Evolutionary conservation across 2,888 invertebrate genomes (phyloP).

Genomic region (Tenthredo livida): DNA sequence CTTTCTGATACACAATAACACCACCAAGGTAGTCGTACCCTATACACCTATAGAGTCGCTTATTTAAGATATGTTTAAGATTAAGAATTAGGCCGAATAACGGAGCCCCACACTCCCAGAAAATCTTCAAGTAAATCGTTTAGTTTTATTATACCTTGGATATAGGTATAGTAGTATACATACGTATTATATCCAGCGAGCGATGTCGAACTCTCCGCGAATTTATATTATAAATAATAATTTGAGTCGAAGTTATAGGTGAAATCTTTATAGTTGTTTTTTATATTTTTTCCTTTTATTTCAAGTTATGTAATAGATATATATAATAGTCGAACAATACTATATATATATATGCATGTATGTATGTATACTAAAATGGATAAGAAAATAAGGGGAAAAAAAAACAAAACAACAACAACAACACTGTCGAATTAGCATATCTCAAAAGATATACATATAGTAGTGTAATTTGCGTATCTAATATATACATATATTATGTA

Average conservation of each 20-base stretch:
- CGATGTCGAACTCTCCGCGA: not conserved
- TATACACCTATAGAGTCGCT: not conserved
- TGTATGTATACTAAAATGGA: not conserved
- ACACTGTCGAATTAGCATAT: not conserved
- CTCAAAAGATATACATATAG: not conserved
- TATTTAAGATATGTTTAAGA: not conserved
- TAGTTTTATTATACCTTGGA: not conserved
- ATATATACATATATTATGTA: not conserved
- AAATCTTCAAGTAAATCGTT: not conserved
- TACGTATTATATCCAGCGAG: not conserved
- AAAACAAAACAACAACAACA: not conserved
- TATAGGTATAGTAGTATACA: not conserved
- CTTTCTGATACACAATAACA: not conserved
- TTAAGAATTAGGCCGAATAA: conserved; percentile 11
- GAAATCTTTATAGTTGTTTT: too few relatives aligned
- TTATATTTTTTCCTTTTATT: too few relatives aligned
- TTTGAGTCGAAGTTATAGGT: too few relatives aligned
- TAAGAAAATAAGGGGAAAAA: not conserved
- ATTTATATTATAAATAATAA: not conserved
- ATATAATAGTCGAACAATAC: not conserved
- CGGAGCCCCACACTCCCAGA: not conserved
- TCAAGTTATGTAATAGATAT: not conserved
- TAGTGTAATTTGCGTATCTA: conserved; percentile 1
- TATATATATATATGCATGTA: not conserved
- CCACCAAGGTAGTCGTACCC: too few relatives aligned